Evolutionary conservation across 2,113 vertebrate genomes (phyloP).

Genomic region (Eira barbara): DNA sequence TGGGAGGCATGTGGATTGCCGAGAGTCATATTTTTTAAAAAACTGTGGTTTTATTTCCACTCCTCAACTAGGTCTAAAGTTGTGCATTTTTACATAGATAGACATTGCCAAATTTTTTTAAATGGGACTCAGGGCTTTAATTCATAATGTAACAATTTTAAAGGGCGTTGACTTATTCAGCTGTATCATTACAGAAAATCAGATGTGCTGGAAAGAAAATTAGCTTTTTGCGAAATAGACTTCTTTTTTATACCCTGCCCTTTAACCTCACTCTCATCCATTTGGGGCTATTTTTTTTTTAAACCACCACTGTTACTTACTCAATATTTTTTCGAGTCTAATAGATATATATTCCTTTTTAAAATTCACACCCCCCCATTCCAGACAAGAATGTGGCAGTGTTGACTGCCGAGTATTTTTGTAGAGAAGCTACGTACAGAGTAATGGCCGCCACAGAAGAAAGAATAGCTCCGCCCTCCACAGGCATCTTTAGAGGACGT

Average conservation of each 20-base stretch:
- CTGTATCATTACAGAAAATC: background rate
- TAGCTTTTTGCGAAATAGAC: background rate
- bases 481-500: background rate
- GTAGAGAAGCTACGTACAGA: background rate
- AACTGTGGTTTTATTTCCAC: background rate
- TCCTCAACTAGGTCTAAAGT: background rate
- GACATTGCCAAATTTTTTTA: background rate
- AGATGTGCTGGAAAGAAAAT: background rate
- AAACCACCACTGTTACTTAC: background rate
- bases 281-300: background rate
- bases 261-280: background rate
- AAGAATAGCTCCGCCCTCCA: background rate
- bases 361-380: background rate
- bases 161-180: constrained; percentile 2
- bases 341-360: constrained; percentile 14
- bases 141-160: background rate
- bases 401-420: background rate
- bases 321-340: background rate
- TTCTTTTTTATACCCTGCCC: background rate
- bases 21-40: background rate
- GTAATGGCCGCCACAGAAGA: background rate
- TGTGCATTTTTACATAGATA: background rate
- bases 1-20: background rate
- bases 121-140: background rate
- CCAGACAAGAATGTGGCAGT: background rate